These are phyloP conservation scores for Sinella curviseta DNA, from an alignment of 1,140 invertebrate genomes.

Conservation along the genomic window DNA sequence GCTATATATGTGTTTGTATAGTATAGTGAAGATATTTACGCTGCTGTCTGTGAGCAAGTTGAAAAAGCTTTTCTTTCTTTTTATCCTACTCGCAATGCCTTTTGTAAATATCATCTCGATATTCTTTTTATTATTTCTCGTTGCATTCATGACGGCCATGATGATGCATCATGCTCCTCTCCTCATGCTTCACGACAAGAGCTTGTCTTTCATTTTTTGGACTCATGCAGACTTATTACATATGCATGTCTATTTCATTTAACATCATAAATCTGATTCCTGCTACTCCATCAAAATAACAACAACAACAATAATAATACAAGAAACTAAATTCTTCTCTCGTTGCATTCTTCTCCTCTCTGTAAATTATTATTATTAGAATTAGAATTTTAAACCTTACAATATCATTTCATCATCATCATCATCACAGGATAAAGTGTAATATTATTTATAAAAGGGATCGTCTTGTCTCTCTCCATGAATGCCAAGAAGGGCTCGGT, in stretches of 20 bases:
- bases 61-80: conserved; percentile 1
- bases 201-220: conserved; percentile 2
- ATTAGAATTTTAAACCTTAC: too few species aligned
- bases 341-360: background rate
- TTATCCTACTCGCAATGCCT: background rate
- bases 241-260: conserved; percentile 23
- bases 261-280: conserved; percentile 21
- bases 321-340: background rate
- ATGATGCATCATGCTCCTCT: background rate
- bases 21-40: too few species aligned
- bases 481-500: too few species aligned
- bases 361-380: background rate
- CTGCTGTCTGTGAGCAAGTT: background rate
- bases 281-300: too few species aligned
- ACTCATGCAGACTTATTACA: conserved; percentile 20
- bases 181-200: background rate
- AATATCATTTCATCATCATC: too few species aligned
- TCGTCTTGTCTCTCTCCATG: too few species aligned
- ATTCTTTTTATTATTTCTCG: background rate
- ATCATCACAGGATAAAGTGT: too few species aligned
- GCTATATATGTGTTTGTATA: background rate
- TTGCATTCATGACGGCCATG: background rate
- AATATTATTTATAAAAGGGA: too few species aligned
- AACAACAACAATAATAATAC: too few species aligned
- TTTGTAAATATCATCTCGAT: conserved; percentile 11